Evolutionary conservation across 92 coral and sea anemone genomes (phyloP), one percentile per base, ranked within the genome.

Genomic region (Actinernus sp.): DNA sequence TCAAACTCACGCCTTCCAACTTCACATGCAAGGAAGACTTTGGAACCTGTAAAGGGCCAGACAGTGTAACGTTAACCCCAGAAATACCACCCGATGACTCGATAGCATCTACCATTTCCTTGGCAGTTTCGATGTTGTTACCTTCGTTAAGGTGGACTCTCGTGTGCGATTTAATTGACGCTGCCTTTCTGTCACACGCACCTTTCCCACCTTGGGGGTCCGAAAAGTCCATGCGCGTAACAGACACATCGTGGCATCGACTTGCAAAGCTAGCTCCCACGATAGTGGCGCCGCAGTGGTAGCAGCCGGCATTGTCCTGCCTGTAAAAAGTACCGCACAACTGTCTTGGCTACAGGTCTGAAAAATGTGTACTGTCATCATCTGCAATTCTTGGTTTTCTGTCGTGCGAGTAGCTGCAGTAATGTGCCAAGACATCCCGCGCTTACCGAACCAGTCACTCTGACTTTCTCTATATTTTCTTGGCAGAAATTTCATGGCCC

Each of bases 301-400:
- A 88, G 40, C 90, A 77, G 49, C 86, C 94, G 48, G 89, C 90
- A 63, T 82, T 82, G 50, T 71, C 93, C 63, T 88, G 89, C 29
- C 86, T 43, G 26, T 63, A 76, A 29, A n/a, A n/a, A n/a, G n/a
- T n/a, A n/a, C n/a, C n/a, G n/a, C n/a, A n/a, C n/a, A n/a, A n/a
- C n/a, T n/a, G n/a, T n/a, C n/a, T n/a, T n/a, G n/a, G n/a, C n/a
- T n/a, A n/a, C n/a, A n/a, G n/a, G n/a, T n/a, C n/a, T n/a, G n/a
- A n/a, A n/a, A n/a, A n/a, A n/a, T n/a, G n/a, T n/a, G n/a, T n/a
- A n/a, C n/a, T n/a, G n/a, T n/a, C n/a, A n/a, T n/a, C n/a, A n/a
- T n/a, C n/a, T n/a, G n/a, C n/a, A n/a, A n/a, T n/a, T n/a, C n/a
- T n/a, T n/a, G n/a, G n/a, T n/a, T n/a, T n/a, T n/a, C n/a, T n/a